These are phyloP conservation scores for Coccyzus lansbergi DNA, from an alignment of 2,797 vertebrate species.

Conservation along the genomic window DNA sequence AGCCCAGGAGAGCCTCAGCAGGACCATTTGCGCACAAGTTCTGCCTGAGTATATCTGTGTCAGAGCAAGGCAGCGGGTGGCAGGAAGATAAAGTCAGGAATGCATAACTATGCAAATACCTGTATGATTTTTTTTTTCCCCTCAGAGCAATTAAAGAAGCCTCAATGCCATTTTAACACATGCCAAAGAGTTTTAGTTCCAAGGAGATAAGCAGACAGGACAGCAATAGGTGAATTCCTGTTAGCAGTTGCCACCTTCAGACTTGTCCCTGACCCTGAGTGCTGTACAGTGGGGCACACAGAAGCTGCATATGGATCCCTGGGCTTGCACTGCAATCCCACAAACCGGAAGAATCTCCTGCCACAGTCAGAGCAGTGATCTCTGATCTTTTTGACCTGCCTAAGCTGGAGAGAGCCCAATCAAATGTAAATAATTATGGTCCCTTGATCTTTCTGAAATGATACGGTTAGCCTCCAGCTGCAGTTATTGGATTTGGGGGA, in stretches of 20 bases:
- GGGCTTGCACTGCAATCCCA: background rate
- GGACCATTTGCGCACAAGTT: background rate
- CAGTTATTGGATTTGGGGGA: background rate
- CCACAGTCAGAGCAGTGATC: background rate
- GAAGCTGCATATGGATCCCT: background rate
- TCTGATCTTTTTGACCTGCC: background rate
- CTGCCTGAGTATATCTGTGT: background rate
- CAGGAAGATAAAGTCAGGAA: background rate
- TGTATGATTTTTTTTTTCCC: background rate
- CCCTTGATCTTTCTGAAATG: background rate
- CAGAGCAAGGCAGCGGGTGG: background rate
- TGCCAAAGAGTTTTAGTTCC: background rate
- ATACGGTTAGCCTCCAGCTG: background rate
- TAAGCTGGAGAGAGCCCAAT: background rate
- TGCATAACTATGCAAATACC: background rate
- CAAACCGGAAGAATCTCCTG: background rate
- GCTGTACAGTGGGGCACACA: background rate
- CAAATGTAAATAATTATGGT: background rate
- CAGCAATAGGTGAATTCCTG: background rate
- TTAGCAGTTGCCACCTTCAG: background rate
- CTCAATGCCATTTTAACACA: background rate
- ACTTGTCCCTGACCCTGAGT: background rate
- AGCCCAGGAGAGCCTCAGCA: background rate
- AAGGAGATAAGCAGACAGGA: background rate
- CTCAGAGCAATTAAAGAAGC: background rate